Conservation (phyloP, 1,140 invertebrate genomes). For the Caenorhabditis briggsae region DNA sequence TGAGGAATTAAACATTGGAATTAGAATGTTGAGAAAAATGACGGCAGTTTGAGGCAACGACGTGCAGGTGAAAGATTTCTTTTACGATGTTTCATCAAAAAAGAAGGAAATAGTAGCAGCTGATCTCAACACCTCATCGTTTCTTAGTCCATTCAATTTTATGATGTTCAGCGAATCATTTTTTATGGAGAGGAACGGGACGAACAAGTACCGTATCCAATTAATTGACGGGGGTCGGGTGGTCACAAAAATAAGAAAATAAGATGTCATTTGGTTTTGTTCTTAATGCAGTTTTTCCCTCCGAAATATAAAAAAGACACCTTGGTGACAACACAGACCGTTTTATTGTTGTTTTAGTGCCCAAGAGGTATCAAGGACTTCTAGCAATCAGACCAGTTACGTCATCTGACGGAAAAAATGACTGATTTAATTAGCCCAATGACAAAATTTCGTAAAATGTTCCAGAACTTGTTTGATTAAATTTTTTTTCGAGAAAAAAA, state of each 20-base stretch:
- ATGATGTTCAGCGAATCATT: constrained; percentile 38
- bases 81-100: constrained; percentile 47
- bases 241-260: no score
- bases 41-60: not conserved
- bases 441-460: no score
- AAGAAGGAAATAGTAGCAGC: not conserved
- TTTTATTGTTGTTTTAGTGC: constrained; percentile 40
- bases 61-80: constrained; percentile 30
- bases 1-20: no score
- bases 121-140: constrained; percentile 38
- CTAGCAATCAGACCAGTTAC: not conserved
- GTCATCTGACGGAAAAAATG: constrained; percentile 1
- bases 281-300: not conserved
- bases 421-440: no score
- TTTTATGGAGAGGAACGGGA: not conserved
- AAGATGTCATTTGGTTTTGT: not conserved
- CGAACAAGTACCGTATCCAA: not conserved
- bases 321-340: not conserved
- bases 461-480: no score
- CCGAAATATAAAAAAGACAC: not conserved
- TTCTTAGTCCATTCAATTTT: not conserved
- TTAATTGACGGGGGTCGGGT: no score
- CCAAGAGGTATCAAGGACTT: not conserved
- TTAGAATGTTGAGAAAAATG: not conserved
- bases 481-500: no score